Percentiles rank a stretch among this genome's conserved stretches.
These are phyloP conservation scores for Florisuga fusca DNA, from an alignment of 2,797 vertebrate species.

Conservation along the genomic window DNA sequence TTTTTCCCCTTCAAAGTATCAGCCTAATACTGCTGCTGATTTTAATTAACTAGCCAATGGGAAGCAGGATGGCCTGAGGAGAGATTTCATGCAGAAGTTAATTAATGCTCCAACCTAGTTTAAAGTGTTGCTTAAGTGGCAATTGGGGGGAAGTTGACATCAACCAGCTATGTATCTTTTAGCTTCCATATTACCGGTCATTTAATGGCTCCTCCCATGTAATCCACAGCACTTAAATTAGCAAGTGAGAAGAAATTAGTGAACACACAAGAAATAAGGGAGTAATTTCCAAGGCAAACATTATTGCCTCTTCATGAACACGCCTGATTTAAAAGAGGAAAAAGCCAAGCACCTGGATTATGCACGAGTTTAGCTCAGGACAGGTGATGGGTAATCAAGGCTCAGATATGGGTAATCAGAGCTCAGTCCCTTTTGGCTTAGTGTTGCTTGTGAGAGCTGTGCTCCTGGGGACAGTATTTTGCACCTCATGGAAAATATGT, in stretches of 20 bases:
- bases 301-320: not conserved
- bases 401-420: not conserved
- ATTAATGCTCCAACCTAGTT: slow-evolving; percentile 49
- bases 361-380: not conserved
- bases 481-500: not conserved
- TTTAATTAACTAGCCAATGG: slow-evolving; percentile 55
- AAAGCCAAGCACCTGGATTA: not conserved
- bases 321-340: not conserved
- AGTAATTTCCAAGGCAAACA: not conserved
- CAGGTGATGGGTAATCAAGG: rapidly evolving
- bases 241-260: not conserved
- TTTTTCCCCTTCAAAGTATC: not conserved
- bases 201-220: not conserved
- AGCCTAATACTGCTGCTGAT: slow-evolving; percentile 6
- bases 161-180: not conserved
- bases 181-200: not conserved
- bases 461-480: not conserved
- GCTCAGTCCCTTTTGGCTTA: not conserved
- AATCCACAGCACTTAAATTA: not conserved
- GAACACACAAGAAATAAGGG: not conserved
- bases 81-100: slow-evolving; percentile 25
- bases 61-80: slow-evolving; percentile 3
- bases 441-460: not conserved
- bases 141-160: not conserved
- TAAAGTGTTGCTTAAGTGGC: slow-evolving; percentile 24